Conservation (phyloP, 1,140 invertebrate species). For the Drosophila rufa region DNA sequence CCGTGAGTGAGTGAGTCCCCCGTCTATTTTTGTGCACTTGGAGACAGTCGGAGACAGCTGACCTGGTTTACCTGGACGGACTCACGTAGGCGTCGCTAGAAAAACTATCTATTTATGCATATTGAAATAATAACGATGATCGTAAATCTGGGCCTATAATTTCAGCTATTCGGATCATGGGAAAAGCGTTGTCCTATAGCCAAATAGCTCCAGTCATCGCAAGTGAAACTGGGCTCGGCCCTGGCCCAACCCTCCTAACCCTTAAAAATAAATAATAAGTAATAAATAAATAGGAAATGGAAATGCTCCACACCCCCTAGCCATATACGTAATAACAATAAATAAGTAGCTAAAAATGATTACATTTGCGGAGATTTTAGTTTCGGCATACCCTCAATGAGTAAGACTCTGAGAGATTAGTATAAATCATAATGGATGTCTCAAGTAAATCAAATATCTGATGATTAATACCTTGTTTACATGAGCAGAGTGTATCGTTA, state of each 20-base stretch:
- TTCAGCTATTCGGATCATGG: conserved; percentile 10
- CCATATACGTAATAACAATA: not conserved
- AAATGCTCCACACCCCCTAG: not conserved
- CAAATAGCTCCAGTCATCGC: not conserved
- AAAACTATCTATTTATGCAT: not conserved
- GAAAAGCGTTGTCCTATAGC: conserved; percentile 4
- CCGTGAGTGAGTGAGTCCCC: conserved; percentile 14
- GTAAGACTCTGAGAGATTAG: not conserved
- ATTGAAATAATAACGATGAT: conserved; percentile 13
- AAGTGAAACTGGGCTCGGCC: conserved; percentile 7
- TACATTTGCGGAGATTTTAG: not conserved
- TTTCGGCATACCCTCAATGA: not conserved
- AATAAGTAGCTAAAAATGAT: conserved; percentile 4
- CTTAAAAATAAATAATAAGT: too few relatives aligned
- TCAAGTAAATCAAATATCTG: conserved; percentile 4
- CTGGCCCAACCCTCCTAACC: conserved; percentile 3
- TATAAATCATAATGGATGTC: conserved; percentile 3
- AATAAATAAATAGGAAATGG: not conserved
- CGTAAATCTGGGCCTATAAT: conserved; percentile 41
- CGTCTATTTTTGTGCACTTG: not conserved
- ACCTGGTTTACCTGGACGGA: conserved; percentile 4
- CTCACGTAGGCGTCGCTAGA: conserved; percentile 13
- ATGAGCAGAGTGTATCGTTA: not conserved
- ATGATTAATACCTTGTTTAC: not conserved
- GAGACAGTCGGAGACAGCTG: not conserved